These are phyloP conservation scores for Pheucticus melanocephalus DNA, from an alignment of 2,113 vertebrate genomes.

Conservation along the genomic window DNA sequence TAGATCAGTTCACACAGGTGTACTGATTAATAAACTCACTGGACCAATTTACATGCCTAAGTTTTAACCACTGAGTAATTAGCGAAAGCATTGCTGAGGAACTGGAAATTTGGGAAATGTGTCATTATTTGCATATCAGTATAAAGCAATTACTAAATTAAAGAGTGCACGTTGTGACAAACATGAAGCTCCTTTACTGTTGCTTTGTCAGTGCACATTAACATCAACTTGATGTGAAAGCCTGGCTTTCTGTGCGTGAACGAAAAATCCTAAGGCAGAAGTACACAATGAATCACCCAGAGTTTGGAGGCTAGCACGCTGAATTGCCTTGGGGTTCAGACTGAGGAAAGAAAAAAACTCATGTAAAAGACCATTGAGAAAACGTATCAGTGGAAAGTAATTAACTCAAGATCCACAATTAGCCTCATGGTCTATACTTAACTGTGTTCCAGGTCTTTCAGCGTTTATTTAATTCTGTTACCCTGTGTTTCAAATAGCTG, in stretches of 20 bases:
- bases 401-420: slow-evolving; percentile 78
- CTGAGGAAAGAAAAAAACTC: slow-evolving; percentile 63
- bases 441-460: slow-evolving; percentile 70
- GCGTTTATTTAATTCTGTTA: slow-evolving; percentile 68
- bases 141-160: slow-evolving; percentile 71
- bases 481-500: slow-evolving; percentile 65
- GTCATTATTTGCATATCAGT: slow-evolving; percentile 68
- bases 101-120: slow-evolving; percentile 70
- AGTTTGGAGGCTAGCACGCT: slow-evolving; percentile 53
- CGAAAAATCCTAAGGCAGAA: slow-evolving; percentile 69
- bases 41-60: slow-evolving; percentile 51
- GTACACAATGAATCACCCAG: slow-evolving; percentile 67
- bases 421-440: slow-evolving; percentile 72
- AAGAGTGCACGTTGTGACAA: slow-evolving; percentile 68
- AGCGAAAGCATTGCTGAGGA: slow-evolving; percentile 38
- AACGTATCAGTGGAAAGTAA: slow-evolving; percentile 74
- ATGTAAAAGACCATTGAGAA: slow-evolving; percentile 68
- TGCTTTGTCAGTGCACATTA: slow-evolving; percentile 71
- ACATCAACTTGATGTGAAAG: slow-evolving; percentile 65
- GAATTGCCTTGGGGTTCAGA: slow-evolving; percentile 68
- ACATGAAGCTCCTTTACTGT: slow-evolving; percentile 70
- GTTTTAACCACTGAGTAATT: slow-evolving; percentile 51
- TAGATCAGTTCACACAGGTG: slow-evolving; percentile 50
- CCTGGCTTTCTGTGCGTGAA: slow-evolving; percentile 59
- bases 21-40: slow-evolving; percentile 46